Base-by-base conservation (phyloP, 2,797 vertebrate species). In the Furcifer pardalis region DNA sequence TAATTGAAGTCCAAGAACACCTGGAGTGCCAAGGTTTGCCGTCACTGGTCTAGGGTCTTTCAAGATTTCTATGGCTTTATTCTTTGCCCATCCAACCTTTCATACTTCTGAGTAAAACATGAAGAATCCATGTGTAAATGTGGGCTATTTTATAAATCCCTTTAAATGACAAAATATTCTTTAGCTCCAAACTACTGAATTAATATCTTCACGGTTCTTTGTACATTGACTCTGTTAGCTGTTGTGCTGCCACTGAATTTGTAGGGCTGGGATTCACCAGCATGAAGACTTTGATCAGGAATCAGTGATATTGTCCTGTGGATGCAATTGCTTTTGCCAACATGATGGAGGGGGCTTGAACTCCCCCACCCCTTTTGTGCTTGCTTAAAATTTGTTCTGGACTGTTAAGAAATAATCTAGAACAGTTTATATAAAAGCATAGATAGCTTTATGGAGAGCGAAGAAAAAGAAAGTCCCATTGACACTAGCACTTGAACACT, bases 31-130 rank as follows among this genome's bases (percentile, higher is more conserved):
- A n/a, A n/a, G n/a, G n/a, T n/a, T n/a, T n/a, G n/a, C n/a, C n/a
- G n/a, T n/a, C n/a, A n/a, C n/a, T n/a, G n/a, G n/a, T n/a, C n/a
- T n/a, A 56, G 30, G 32, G 42, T 68, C 25, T 86, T 86, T 74
- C 13, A 63, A 19, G 66, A 65, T 65, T 25, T 44, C 27, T 80
- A 90, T 66, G 62, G 56, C 75, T 74, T 85, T 79, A 10, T 35
- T 82, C 6, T n/a, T n/a, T 37, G 27, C 8, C 27, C 86, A 82
- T 71, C 82, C 86, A 81, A 73, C 44, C 37, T 81, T 37, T 30
- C 37, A n/a, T 52, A 56, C 3, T 37, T 81, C 0, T 82, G 81
- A 49, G 15, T 71, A 56, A 56, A 65, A 42, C 65, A 86, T 72
- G 73, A 1, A 9, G 37, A 73, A 74, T 79, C 52, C 21, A 19